Evolutionary conservation across 2,113 vertebrate genomes (phyloP), one percentile per base, ranked within the genome.

Genomic region (Perognathus longimembris): DNA sequence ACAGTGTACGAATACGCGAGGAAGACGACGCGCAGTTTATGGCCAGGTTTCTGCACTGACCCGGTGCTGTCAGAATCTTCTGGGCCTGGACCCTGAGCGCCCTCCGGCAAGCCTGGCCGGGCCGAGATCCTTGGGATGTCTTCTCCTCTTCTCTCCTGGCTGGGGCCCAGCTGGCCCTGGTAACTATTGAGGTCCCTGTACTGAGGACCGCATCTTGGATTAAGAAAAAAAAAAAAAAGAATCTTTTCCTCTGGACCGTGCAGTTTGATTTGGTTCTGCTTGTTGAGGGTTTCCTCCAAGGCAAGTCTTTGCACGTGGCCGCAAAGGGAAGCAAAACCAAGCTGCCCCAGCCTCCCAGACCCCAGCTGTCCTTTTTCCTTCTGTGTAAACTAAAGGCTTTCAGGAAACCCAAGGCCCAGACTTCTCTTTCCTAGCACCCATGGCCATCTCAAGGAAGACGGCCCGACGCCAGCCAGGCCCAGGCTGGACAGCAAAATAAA

Each of bases 11-110:
- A 38, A 82, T 28, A 78, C 88, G 89, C 75, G 79, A 85, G 80
- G 84, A 92, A 81, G 90, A 89, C 79, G 38, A 77, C 36, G 34
- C 20, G 34, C 34, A 74, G n/a, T 82, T 90, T 59, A 64, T 50
- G 64, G 22, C 40, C 32, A 45, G 73, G 79, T 85, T 69, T 38
- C 10, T n/a, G 36, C 0, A 2, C 36, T n/a, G 83, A 36, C 63
- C 24, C 7, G 38, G 14, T 28, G 26, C 63, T 78, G 45, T 57
- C 45, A 8, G 40, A 4, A 38, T 3, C 81, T 28, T 78, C 26
- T 2, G 66, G 21, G 7, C 22, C 0, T 5, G 34, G 32, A 3
- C 74, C 18, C 11, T 1, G 59, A 24, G 5, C 5, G 3, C 1
- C 30, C 4, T 54, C n/a, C 50, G 67, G 14, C 5, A 11, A 38